Percentiles rank a stretch among this genome's conserved stretches.
These are phyloP conservation scores for Lytechinus variegatus DNA, from an alignment of 35 echinoderm and acorn worm species.

Conservation along the genomic window DNA sequence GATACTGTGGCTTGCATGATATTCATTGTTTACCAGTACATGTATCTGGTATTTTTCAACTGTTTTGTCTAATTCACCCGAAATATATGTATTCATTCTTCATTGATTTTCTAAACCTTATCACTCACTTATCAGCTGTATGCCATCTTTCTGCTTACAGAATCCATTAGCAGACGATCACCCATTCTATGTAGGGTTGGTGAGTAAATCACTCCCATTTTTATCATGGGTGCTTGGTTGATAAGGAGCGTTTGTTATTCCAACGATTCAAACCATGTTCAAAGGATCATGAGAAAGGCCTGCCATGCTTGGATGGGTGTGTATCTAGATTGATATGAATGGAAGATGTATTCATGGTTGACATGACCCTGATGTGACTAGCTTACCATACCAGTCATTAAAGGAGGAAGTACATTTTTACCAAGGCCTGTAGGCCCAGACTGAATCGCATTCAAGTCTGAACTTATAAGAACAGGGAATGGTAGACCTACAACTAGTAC, in stretches of 20 bases:
- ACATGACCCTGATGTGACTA: not conserved
- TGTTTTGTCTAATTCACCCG: too few relatives aligned
- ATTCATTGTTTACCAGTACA: too few relatives aligned
- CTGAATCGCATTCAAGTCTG: too few relatives aligned
- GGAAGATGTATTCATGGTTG: not conserved
- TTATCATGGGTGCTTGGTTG: not conserved
- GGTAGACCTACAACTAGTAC: too few relatives aligned
- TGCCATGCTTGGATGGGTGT: not conserved
- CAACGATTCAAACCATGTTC: slow-evolving; percentile 38
- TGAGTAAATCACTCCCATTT: not conserved
- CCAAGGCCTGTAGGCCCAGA: too few relatives aligned
- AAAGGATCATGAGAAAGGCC: not conserved
- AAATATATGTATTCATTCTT: too few relatives aligned
- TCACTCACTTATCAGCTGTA: not conserved
- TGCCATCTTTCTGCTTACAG: not conserved
- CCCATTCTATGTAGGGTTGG: not conserved
- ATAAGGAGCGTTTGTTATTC: slow-evolving; percentile 32
- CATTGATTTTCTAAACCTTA: not conserved
- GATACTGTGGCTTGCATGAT: too few relatives aligned
- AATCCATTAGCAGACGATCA: not conserved
- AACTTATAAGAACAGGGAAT: too few relatives aligned
- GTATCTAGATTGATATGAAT: not conserved
- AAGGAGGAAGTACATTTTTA: not conserved
- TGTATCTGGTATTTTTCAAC: too few relatives aligned
- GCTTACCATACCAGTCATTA: not conserved